A percentile compares a stretch with the other conserved stretches of the same genome.
phyloP scores from a whole-genome alignment of 2,888 invertebrate genomes.

The Protula sp. region DNA sequence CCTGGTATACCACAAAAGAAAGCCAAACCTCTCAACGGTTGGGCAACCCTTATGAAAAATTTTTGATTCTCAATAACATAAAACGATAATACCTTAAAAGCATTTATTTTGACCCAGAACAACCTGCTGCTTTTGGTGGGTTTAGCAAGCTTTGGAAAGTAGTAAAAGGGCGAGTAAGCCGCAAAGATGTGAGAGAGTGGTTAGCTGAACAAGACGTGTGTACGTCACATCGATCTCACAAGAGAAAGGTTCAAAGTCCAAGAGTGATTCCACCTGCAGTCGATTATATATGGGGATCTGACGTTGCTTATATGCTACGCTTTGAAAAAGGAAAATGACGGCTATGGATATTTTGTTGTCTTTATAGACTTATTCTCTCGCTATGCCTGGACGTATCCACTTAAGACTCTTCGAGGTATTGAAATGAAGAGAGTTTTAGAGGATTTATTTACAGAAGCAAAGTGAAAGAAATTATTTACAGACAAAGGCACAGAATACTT shows the following conservation, averaged over 20 bases:
- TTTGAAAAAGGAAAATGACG: too few relatives aligned
- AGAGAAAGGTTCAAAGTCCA: background rate
- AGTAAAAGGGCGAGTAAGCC: background rate
- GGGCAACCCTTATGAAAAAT: too few relatives aligned
- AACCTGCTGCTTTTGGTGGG: background rate
- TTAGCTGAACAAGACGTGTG: background rate
- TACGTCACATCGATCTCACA: background rate
- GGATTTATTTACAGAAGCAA: background rate
- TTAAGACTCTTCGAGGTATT: background rate
- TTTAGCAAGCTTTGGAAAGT: background rate
- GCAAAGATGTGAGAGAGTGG: background rate
- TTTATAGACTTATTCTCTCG: too few relatives aligned
- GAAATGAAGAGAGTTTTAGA: slow-evolving; percentile 1
- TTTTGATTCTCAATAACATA: background rate
- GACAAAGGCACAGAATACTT: background rate
- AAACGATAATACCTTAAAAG: background rate
- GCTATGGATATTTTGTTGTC: too few relatives aligned
- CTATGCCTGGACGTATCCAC: slow-evolving; percentile 2
- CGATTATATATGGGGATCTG: background rate
- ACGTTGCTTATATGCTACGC: background rate
- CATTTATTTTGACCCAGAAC: background rate
- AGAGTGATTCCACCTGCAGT: background rate
- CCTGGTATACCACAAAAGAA: too few relatives aligned
- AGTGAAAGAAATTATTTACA: background rate
- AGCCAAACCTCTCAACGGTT: too few relatives aligned